These are phyloP conservation scores for Ellobium chinense DNA, from an alignment of 2,888 invertebrate species.

Conservation along the genomic window DNA sequence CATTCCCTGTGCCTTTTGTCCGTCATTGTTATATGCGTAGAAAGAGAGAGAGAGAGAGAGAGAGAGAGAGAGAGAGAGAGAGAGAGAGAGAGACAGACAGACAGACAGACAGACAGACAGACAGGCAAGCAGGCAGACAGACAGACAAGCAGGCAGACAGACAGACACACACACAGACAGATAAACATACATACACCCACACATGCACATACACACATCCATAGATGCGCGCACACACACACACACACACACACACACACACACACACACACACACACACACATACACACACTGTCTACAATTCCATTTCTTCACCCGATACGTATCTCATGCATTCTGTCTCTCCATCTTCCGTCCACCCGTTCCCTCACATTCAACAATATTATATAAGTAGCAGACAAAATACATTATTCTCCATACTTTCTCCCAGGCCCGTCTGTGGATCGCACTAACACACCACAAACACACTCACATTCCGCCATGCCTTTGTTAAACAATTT, in stretches of 20 bases:
- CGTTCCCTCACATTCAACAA: too few species aligned
- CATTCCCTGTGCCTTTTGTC: neutral
- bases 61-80: constrained; percentile 14
- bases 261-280: neutral
- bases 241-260: neutral
- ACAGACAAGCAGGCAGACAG: neutral
- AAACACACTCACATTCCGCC: too few species aligned
- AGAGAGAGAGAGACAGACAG: constrained; percentile 9
- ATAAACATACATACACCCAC: neutral
- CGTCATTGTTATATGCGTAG: constrained; percentile 4
- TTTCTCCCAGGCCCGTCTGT: too few species aligned
- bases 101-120: constrained; percentile 1
- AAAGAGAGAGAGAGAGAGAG: neutral
- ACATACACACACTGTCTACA: too few species aligned
- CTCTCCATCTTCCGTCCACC: too few species aligned
- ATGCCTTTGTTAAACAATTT: too few species aligned
- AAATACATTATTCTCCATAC: too few species aligned
- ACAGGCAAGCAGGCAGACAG: neutral
- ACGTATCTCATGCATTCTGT: too few species aligned
- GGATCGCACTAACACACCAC: too few species aligned
- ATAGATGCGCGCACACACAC: neutral
- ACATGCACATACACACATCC: neutral
- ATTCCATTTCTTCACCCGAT: too few species aligned
- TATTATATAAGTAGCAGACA: too few species aligned
- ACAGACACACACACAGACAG: neutral